Evolutionary conservation across 2,888 invertebrate genomes (phyloP), one percentile per base, ranked within the genome.

Genomic region (Apodemia mormo): DNA sequence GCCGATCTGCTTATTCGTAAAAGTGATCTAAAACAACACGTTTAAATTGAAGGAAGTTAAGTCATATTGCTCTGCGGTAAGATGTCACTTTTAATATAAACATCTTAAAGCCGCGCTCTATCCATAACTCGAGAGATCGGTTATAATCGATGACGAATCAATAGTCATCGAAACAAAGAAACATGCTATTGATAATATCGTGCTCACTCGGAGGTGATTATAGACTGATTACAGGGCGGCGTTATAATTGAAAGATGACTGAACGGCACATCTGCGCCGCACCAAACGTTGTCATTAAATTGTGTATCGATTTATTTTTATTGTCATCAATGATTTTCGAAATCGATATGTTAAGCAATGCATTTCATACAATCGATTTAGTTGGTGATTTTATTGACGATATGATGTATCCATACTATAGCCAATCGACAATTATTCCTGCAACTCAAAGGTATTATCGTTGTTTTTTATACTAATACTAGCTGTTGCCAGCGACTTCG

Each of bases 181-280:
- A 58, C 58, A 58, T 30, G 58, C 30, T 58, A 80, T 74, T 75
- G 75, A 76, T 78, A 79, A 80, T 80, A 76, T 81, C 80, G 79
- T 83, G 80, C 81, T 80, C 72, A 74, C 69, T 72, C 66, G 68
- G 68, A 72, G 73, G 83, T 86, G 86, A 88, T 88, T 89, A 87
- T 83, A 79, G 82, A 82, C 82, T 88, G 90, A 92, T 92, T 89
- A 89, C 84, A 86, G 88, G 82, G 85, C 93, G 91, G 91, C 76
- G 73, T 72, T 73, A 75, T 83, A 85, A 86, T 85, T 86, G 85
- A 85, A 85, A 82, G 85, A 81, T 82, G 76, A 76, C 77, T 77
- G 80, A 81, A 78, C 76, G 76, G 75, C 75, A 76, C 80, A 80
- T 79, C 79, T 80, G 80, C 77, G 75, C 75, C 74, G 75, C 74